A percentile compares a stretch with the other conserved stretches of the same genome.
These are phyloP conservation scores for Myzus persicae DNA, from an alignment of 1,140 invertebrate genomes.

Conservation along the genomic window DNA sequence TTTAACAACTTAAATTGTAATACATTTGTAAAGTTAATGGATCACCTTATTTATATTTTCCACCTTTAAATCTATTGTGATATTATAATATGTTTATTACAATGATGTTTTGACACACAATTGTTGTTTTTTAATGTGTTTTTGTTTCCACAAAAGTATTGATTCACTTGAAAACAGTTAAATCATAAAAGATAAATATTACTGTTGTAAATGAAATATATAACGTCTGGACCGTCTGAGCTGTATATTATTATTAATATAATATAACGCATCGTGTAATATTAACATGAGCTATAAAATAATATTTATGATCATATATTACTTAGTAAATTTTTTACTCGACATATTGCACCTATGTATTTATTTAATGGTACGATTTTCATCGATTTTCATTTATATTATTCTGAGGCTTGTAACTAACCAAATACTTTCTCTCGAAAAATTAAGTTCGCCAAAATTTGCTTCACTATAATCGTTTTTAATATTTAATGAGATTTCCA, in stretches of 20 bases:
- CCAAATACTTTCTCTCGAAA: neutral
- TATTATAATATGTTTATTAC: neutral
- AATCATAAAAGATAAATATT: slow-evolving; percentile 25
- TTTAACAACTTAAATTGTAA: neutral
- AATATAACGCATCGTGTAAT: neutral
- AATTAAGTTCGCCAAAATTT: neutral
- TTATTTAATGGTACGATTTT: neutral
- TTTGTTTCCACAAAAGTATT: neutral
- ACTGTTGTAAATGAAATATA: neutral
- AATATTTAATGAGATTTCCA: neutral
- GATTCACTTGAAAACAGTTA: neutral
- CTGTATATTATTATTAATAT: neutral
- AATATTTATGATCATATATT: neutral
- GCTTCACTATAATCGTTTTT: neutral
- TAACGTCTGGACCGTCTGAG: slow-evolving; percentile 12
- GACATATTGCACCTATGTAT: neutral
- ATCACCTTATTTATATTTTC: neutral
- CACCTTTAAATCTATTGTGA: neutral
- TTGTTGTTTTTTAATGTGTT: neutral
- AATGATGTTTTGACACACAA: neutral
- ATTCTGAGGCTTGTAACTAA: neutral
- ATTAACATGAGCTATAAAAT: neutral
- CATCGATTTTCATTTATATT: neutral
- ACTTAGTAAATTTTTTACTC: neutral
- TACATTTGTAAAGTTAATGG: neutral